Evolutionary conservation across 2,113 vertebrate genomes (phyloP), one percentile per base, ranked within the genome.

Genomic region (Pedetes capensis): DNA sequence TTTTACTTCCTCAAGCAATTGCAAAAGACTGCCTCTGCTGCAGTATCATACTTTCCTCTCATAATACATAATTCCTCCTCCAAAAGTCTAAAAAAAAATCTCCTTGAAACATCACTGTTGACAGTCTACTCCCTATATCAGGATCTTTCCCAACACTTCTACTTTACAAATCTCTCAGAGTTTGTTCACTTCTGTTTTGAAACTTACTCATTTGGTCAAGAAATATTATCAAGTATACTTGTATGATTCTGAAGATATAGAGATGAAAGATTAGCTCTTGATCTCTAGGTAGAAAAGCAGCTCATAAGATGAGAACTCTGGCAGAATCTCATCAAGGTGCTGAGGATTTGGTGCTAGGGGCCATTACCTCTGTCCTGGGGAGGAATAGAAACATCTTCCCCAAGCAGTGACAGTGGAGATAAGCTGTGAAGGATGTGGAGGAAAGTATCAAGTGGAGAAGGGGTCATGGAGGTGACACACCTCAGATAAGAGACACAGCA

Each of bases 361-460:
- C 39, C 68, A 82, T 59, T 86, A 95, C 81, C 82, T 92, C 51
- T 84, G 61, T 87, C 37, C 85, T 64, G 61, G 20, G 18, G 53
- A 90, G 87, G 27, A 74, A 1, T 12, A 87, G 66, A 44, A 68
- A 81, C 61, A 72, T 84, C 32, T 93, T 96, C 59, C 59, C 90
- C 61, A 84, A n/a, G 49, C 34, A 87, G 37, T 72, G 90, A 86
- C n/a, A 55, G 68, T 59, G 69, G 72, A 72, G 59, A 93, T 95
- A 85, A 96, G 80, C 84, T 47, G 22, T 78, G 82, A 94, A 93
- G 80, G 66, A 57, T 78, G 25, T 9, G 51, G 66, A 87, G 34
- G 53, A 84, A 92, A 51, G 64, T 53, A 27, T 85, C 61, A 96
- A 92, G 72, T 44, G 22, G 63, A 88, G 81, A 85, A 89, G 51